Base-by-base conservation (phyloP, 2,888 invertebrate species). In the Drosophila ezoana region DNA sequence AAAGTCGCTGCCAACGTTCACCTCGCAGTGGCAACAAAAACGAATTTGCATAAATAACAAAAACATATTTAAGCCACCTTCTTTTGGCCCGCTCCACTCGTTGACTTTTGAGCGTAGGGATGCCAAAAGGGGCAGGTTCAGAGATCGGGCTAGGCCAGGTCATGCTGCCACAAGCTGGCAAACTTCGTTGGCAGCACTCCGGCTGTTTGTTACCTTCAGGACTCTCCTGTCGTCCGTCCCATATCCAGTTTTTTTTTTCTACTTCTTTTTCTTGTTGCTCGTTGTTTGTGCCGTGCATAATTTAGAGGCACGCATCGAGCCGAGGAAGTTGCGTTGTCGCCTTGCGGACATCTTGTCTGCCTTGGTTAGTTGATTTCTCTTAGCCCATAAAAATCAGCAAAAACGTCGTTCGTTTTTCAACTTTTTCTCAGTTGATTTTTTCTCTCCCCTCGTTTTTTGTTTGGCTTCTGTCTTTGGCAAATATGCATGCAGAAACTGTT, bases 31-130 rank as follows among this genome's bases (percentile, higher is more conserved):
- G 81, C 85, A 83, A 77, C 81, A 83, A 75, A 81, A 82, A 85
- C 81, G 83, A 85, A 84, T 84, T 84, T 84, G 81, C 83, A 84
- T 84, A 84, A 84, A 84, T 85, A 84, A 84, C 81, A 85, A 84
- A 84, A 84, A 84, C 85, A 85, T 84, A 84, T 84, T 84, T 85
- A 84, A 85, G 68, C 56, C 75, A 68, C 60, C 75, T 58, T 40
- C 51, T 41, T 20, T 32, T 18, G 28, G 35, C 60, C 60, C 60
- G 49, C 74, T 59, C 32, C 41, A 32, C 10, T 1, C 70, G 47
- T 61, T 76, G 76, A 79, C 79, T 79, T 72, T 67, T 72, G 63
- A 76, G 63, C 77, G 37, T 53, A 44, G 62, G 47, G 53, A 52
- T 73, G 76, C 69, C 64, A 65, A 72, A 23, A 58, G 69, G 65